Evolutionary conservation across 2,888 invertebrate species (phyloP), one percentile per base, ranked within the genome.

Genomic region (Meteorus cinctellus): DNA sequence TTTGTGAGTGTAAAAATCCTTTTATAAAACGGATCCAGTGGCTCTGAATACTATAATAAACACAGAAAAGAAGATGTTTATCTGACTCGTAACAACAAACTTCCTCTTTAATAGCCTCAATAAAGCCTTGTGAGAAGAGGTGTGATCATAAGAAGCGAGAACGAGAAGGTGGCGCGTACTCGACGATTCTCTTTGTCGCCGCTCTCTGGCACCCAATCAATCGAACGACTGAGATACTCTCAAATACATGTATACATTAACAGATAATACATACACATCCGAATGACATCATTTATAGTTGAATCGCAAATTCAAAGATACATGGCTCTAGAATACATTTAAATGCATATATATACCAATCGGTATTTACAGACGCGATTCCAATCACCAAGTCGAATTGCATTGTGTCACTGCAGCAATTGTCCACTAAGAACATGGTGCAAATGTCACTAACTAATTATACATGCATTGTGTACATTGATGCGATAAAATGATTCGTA

Each of bases 401-500:
- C 48, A n/a, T 48, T 48, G 29, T 69, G 59, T 72, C 68, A 36
- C 59, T 75, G 45, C 29, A 63, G n/a, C 63, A 55, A 48, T 66
- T 77, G 48, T 70, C 48, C 55, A 34, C 67, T 27, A 65, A 55
- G 72, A 63, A 66, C 69, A 63, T 36, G 72, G 72, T 66, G 74
- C 76, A 78, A 80, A 78, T 80, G 78, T 80, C 78, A 77, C 77
- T 80, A 72, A 77, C 76, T 80, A 80, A 80, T 80, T 78, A 75
- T 77, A 76, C 48, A 41, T 75, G 71, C 51, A 63, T 36, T 73
- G 74, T 70, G 71, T 68, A 45, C 27, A 66, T 76, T 59, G 48
- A 78, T 76, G 75, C 72, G 77, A 80, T 67, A 77, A 78, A 65
- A 75, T 69, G 75, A 78, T 79, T 76, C 76, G 41, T 41, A 79